These are phyloP conservation scores for Megalurothrips usitatus DNA, from an alignment of 2,888 invertebrate species.

Conservation along the genomic window DNA sequence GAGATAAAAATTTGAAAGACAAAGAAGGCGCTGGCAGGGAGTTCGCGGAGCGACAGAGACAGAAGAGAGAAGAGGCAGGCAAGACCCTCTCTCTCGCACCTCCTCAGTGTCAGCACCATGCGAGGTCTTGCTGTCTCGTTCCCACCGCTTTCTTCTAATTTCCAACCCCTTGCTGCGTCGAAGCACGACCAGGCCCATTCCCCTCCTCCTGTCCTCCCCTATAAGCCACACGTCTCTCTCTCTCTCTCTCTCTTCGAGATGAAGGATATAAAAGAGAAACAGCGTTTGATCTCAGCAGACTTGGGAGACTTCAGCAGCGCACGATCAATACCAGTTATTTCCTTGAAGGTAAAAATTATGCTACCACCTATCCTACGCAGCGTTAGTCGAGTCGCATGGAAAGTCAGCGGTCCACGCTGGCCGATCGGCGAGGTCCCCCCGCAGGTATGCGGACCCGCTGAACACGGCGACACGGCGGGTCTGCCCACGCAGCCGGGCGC, in stretches of 20 bases:
- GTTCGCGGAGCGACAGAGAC: conserved; percentile 2
- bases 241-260: too few relatives aligned
- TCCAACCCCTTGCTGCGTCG: conserved; percentile 7
- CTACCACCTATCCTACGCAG: too few relatives aligned
- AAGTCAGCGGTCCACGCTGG: background rate
- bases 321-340: too few relatives aligned
- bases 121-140: background rate
- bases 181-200: background rate
- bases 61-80: background rate
- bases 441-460: background rate
- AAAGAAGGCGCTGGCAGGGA: background rate
- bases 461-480: background rate
- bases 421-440: background rate
- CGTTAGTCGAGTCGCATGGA: too few relatives aligned
- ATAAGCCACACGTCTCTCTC: too few relatives aligned
- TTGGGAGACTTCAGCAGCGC: too few relatives aligned
- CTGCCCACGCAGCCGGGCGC: background rate
- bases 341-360: too few relatives aligned
- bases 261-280: too few relatives aligned
- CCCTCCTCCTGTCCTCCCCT: background rate
- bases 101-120: background rate
- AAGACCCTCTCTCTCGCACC: background rate
- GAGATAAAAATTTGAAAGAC: conserved; percentile 25
- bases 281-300: too few relatives aligned
- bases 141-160: conserved; percentile 19